These are phyloP conservation scores for Drosophila ananassae DNA, from an alignment of 1,140 invertebrate genomes.

Conservation along the genomic window DNA sequence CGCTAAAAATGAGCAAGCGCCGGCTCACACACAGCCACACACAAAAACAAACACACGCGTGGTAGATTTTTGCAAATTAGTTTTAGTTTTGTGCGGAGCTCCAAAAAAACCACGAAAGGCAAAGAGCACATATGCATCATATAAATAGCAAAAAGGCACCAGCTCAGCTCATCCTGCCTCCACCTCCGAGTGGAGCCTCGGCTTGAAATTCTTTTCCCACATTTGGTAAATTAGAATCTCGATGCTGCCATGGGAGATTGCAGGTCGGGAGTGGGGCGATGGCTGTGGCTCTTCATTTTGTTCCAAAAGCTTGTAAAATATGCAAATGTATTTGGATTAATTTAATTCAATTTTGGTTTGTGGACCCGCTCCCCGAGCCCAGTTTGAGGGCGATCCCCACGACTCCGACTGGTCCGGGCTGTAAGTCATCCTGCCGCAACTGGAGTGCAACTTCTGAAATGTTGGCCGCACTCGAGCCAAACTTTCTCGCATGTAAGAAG, in stretches of 20 bases:
- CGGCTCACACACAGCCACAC: slow-evolving; percentile 48
- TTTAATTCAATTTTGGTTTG: slow-evolving; percentile 65
- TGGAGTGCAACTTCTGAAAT: slow-evolving; percentile 11
- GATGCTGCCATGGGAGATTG: slow-evolving; percentile 24
- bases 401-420: slow-evolving; percentile 1
- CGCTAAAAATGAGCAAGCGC: slow-evolving; percentile 77
- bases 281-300: slow-evolving; percentile 35
- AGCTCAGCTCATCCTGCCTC: background rate
- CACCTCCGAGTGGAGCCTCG: slow-evolving; percentile 8
- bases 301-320: slow-evolving; percentile 48
- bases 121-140: slow-evolving; percentile 50
- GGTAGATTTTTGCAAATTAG: slow-evolving; percentile 77
- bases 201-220: slow-evolving; percentile 73
- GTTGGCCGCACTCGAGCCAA: slow-evolving; percentile 9
- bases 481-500: slow-evolving; percentile 23
- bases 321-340: slow-evolving; percentile 75
- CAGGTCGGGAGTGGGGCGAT: background rate
- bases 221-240: slow-evolving; percentile 77
- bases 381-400: slow-evolving; percentile 23
- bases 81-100: slow-evolving; percentile 68
- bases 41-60: slow-evolving; percentile 58
- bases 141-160: slow-evolving; percentile 53
- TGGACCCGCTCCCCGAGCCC: slow-evolving; percentile 8
- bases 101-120: slow-evolving; percentile 14
- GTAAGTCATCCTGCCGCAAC: slow-evolving; percentile 20